A percentile compares a stretch with the other conserved stretches of the same genome.
Evolutionary conservation across 2,113 vertebrate genomes (phyloP).

Genomic region (Pangasianodon gigas): DNA sequence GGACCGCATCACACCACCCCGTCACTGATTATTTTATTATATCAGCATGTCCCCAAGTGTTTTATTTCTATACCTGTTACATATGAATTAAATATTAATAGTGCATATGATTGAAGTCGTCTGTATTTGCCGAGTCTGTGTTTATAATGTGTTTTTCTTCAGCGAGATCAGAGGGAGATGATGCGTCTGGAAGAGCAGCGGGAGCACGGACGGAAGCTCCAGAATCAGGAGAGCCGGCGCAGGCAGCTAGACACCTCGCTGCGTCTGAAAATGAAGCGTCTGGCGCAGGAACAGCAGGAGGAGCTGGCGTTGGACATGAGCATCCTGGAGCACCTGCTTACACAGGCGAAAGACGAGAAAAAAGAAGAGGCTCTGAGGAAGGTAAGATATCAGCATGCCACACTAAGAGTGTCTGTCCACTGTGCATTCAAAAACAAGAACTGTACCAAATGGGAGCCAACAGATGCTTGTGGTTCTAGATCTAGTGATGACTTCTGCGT

Average conservation of each 20-base stretch:
- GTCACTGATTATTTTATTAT: not conserved
- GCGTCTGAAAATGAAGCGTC: conserved; percentile 72
- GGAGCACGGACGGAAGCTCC: conserved; percentile 62
- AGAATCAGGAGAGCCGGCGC: conserved; percentile 64
- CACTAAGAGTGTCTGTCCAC: not conserved
- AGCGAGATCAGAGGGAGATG: conserved; percentile 74
- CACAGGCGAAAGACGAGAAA: conserved; percentile 64
- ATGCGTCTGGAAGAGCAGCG: conserved; percentile 71
- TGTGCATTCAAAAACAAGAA: not conserved
- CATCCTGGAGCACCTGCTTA: conserved; percentile 70
- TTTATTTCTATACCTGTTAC: not conserved
- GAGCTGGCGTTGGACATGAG: conserved; percentile 78
- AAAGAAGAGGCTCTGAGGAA: conserved; percentile 71
- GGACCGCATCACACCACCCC: not conserved
- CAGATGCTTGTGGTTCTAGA: not conserved
- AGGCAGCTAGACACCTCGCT: conserved; percentile 67
- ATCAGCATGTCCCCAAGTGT: too few species aligned
- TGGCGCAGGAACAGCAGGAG: conserved; percentile 71
- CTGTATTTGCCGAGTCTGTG: not conserved
- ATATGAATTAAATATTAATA: not conserved
- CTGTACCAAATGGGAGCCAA: not conserved
- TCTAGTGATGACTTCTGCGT: not conserved
- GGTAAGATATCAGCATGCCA: conserved; percentile 66
- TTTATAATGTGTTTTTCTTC: not conserved
- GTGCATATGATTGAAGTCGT: not conserved